Conservation (phyloP, 2,888 invertebrate genomes). For the Synanthedon tipuliformis region DNA sequence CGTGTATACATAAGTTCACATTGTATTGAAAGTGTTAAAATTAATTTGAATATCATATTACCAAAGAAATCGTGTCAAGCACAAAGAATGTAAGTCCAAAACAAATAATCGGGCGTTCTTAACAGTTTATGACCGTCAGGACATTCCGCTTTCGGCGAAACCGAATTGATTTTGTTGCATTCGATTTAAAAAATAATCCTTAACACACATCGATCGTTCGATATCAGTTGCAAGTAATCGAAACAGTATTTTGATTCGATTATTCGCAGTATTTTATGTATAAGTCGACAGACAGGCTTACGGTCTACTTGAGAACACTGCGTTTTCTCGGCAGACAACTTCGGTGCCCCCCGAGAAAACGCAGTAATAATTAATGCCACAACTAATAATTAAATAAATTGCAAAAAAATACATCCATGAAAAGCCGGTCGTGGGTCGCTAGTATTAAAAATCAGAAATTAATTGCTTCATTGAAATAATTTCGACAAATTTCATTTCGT, state of each 20-base stretch:
- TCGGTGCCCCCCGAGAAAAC: too few relatives aligned
- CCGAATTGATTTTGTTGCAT: slow-evolving; percentile 2
- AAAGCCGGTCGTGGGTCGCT: too few relatives aligned
- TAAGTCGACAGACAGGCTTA: too few relatives aligned
- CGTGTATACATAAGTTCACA: too few relatives aligned
- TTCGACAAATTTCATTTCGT: slow-evolving; percentile 31
- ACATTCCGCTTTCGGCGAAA: slow-evolving; percentile 5
- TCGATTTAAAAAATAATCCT: not conserved
- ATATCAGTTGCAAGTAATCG: not conserved
- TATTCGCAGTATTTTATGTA: too few relatives aligned
- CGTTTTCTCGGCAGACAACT: too few relatives aligned
- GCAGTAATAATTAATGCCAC: too few relatives aligned
- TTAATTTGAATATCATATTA: slow-evolving; percentile 2
- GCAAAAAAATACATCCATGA: too few relatives aligned
- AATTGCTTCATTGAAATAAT: slow-evolving; percentile 9
- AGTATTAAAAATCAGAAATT: not conserved
- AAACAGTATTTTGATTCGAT: not conserved
- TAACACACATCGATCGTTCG: not conserved
- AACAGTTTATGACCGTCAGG: slow-evolving; percentile 29
- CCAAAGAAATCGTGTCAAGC: not conserved
- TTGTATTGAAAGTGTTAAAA: too few relatives aligned
- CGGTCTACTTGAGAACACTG: too few relatives aligned
- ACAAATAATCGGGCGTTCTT: slow-evolving; percentile 15
- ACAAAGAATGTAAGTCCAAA: slow-evolving; percentile 22
- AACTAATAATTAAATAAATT: too few relatives aligned